These are phyloP conservation scores for Druceiella hillmani DNA, from an alignment of 2,888 invertebrate genomes.

Conservation along the genomic window DNA sequence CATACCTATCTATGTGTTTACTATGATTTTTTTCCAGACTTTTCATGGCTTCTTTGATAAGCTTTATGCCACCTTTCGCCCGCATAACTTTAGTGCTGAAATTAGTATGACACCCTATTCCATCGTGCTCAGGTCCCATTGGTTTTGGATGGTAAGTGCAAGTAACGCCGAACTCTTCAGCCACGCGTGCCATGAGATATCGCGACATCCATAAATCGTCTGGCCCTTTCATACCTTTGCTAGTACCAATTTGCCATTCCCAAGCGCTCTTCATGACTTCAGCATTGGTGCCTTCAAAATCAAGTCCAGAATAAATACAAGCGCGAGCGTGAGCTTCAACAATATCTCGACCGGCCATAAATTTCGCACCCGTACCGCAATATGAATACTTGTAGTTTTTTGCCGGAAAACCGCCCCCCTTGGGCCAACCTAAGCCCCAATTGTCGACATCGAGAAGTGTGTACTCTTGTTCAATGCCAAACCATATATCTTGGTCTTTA, in stretches of 20 bases:
- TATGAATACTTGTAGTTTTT: slow-evolving; percentile 87
- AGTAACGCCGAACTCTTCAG: slow-evolving; percentile 78
- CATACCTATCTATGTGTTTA: slow-evolving; percentile 89
- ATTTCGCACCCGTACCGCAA: slow-evolving; percentile 93
- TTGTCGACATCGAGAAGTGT: slow-evolving; percentile 81
- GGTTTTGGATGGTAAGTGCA: slow-evolving; percentile 69
- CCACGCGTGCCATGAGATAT: slow-evolving; percentile 74
- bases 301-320: slow-evolving; percentile 89
- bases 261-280: slow-evolving; percentile 95
- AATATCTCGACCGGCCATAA: slow-evolving; percentile 88
- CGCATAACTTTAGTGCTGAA: slow-evolving; percentile 87
- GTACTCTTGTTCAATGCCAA: slow-evolving; percentile 90
- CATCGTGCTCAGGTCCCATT: slow-evolving; percentile 79
- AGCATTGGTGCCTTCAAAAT: slow-evolving; percentile 91
- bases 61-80: slow-evolving; percentile 59
- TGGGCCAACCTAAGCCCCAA: slow-evolving; percentile 92
- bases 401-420: slow-evolving; percentile 80
- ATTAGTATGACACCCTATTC: slow-evolving; percentile 84
- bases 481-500: slow-evolving; percentile 73
- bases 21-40: slow-evolving; percentile 82
- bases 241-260: slow-evolving; percentile 89
- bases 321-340: slow-evolving; percentile 77
- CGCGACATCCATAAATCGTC: slow-evolving; percentile 87
- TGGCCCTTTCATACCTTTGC: slow-evolving; percentile 72
- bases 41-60: slow-evolving; percentile 88